phyloP scores from a whole-genome alignment of 2,797 vertebrate genomes.

The Sternarchorhynchus goeldii region DNA sequence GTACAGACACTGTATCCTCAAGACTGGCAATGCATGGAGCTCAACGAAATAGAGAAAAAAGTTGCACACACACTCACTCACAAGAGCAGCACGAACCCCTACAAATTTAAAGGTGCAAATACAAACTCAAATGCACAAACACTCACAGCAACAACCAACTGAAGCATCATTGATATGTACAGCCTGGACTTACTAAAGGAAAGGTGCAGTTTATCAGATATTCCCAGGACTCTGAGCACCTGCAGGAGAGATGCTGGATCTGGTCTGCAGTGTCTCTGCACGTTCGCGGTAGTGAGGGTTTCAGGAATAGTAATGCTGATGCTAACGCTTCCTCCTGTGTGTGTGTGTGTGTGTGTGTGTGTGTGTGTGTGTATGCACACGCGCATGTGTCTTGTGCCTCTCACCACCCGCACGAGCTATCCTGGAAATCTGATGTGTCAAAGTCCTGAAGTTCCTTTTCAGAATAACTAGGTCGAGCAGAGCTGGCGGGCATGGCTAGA shows the following conservation, averaged over 20 bases:
- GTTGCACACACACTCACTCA: not conserved
- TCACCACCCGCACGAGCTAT: constrained; percentile 51
- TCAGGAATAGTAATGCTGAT: constrained; percentile 42
- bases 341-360: constrained; percentile 28
- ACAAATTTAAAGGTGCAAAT: not conserved
- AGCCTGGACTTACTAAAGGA: constrained; percentile 47
- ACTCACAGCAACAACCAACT: constrained; percentile 2
- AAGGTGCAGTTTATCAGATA: constrained; percentile 50
- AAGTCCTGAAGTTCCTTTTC: constrained; percentile 62
- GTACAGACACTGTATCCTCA: too few relatives aligned
- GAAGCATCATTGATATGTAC: constrained; percentile 48
- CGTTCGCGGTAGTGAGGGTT: constrained; percentile 24
- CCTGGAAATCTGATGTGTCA: constrained; percentile 56
- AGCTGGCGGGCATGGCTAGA: constrained; percentile 52
- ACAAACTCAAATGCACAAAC: not conserved
- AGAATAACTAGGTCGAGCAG: constrained; percentile 70
- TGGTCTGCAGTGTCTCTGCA: constrained; percentile 30
- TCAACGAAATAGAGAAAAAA: too few relatives aligned
- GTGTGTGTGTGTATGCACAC: constrained; percentile 11
- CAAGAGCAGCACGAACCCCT: not conserved
- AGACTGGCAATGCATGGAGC: too few relatives aligned
- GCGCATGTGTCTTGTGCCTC: not conserved
- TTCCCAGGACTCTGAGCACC: not conserved
- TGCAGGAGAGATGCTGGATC: constrained; percentile 29
- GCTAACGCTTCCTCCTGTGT: constrained; percentile 25